Percentiles rank a stretch among this genome's conserved stretches.
Conservation (phyloP, 37 sponge, comb jelly and placozoan genomes). For the Geodia barretti region DNA sequence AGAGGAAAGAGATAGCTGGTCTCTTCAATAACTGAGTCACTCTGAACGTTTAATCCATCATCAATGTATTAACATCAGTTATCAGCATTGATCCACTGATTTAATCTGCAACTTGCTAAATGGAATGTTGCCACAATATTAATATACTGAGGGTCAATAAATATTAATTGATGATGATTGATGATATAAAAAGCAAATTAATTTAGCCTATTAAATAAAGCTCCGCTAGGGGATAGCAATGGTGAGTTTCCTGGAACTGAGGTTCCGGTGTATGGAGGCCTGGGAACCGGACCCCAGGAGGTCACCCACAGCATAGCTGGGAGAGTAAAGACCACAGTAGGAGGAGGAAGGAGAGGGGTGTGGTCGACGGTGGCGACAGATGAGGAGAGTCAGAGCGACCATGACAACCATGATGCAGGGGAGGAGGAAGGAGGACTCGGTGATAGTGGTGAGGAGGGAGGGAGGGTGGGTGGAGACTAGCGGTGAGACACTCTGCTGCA, state of each 20-base stretch:
- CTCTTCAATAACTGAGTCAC: background rate
- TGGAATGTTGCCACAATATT: background rate
- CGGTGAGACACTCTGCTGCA: background rate
- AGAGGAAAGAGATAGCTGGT: background rate
- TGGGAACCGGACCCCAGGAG: background rate
- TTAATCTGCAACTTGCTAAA: background rate
- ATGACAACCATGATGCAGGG: slow-evolving; percentile 27
- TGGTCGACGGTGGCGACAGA: slow-evolving; percentile 20
- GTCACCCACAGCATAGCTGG: background rate
- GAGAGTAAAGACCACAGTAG: background rate
- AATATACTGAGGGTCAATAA: background rate
- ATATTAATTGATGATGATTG: background rate
- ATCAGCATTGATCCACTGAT: background rate
- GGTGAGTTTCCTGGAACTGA: background rate
- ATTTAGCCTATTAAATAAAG: no score
- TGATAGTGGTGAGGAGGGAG: background rate
- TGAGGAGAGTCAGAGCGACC: slow-evolving; percentile 14
- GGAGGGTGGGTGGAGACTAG: background rate
- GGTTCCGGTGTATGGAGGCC: background rate
- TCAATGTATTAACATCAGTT: background rate
- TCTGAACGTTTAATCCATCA: background rate
- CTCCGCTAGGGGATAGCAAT: background rate
- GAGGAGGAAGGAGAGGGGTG: background rate
- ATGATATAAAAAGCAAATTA: no score
- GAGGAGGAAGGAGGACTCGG: slow-evolving; percentile 30